A percentile compares a stretch with the other conserved stretches of the same genome.
Conservation (phyloP, 2,797 vertebrate species). For the Phoeniculus purpureus region DNA sequence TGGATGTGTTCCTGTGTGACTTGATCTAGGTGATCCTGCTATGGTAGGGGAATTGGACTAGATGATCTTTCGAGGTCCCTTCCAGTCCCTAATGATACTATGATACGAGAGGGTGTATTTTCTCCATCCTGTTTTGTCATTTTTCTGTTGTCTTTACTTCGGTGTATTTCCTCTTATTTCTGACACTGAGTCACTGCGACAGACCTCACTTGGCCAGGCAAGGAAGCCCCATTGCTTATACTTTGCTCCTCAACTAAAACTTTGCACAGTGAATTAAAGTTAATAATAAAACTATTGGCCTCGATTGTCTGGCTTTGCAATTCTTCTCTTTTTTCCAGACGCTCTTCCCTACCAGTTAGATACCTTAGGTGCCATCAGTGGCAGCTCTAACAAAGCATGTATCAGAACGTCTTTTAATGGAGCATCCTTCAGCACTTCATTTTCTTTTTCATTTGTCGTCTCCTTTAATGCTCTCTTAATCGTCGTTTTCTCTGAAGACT, state of each 20-base stretch:
- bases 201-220: neutral
- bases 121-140: neutral
- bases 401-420: neutral
- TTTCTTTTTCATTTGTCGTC: conserved; percentile 8
- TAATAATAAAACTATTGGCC: neutral
- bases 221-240: neutral
- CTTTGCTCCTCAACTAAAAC: neutral
- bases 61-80: too few relatives aligned
- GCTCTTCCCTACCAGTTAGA: neutral
- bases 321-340: neutral
- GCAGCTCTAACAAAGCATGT: neutral
- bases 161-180: neutral
- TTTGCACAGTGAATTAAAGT: neutral
- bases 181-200: neutral
- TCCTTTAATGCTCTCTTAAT: neutral
- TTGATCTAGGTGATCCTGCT: too few relatives aligned
- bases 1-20: too few relatives aligned
- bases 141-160: neutral
- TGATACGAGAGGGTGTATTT: neutral
- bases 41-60: too few relatives aligned
- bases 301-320: neutral
- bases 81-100: too few relatives aligned
- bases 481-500: neutral
- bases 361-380: neutral
- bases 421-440: neutral